Conservation (phyloP, 2,888 invertebrate species). For the Drosophila infuscata region DNA sequence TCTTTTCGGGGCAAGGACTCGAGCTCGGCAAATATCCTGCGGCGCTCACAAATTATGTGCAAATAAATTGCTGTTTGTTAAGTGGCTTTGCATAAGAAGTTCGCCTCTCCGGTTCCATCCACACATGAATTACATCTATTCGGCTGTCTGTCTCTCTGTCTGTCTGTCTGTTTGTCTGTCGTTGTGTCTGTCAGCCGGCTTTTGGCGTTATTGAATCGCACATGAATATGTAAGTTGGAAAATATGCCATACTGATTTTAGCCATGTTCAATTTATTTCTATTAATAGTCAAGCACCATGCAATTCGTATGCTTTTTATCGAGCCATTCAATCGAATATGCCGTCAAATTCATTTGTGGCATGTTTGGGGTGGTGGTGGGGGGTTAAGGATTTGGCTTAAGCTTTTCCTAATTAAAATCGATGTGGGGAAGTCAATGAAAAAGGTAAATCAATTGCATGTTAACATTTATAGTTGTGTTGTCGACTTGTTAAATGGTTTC, state of each 20-base stretch:
- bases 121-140: conserved; percentile 31
- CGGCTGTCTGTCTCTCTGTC: background rate
- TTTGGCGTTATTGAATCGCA: conserved; percentile 68
- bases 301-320: conserved; percentile 64
- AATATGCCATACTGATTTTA: conserved; percentile 53
- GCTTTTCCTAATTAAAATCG: conserved; percentile 56
- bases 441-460: conserved; percentile 57
- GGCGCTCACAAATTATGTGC: conserved; percentile 79
- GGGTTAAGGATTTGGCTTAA: background rate
- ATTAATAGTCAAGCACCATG: conserved; percentile 66
- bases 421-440: conserved; percentile 10
- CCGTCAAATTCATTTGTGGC: conserved; percentile 18
- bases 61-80: conserved; percentile 80
- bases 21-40: conserved; percentile 65
- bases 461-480: conserved; percentile 42
- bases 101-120: conserved; percentile 49
- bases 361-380: background rate
- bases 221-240: conserved; percentile 74
- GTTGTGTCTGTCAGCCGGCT: conserved; percentile 22
- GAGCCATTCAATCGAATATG: conserved; percentile 51
- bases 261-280: conserved; percentile 72
- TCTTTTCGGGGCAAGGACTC: conserved; percentile 30
- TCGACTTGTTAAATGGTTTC: conserved; percentile 35
- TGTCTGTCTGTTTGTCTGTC: background rate
- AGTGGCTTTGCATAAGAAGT: conserved; percentile 81